Evolutionary conservation across 2,113 vertebrate genomes (phyloP).

Genomic region (Gymnocephalus cernua): DNA sequence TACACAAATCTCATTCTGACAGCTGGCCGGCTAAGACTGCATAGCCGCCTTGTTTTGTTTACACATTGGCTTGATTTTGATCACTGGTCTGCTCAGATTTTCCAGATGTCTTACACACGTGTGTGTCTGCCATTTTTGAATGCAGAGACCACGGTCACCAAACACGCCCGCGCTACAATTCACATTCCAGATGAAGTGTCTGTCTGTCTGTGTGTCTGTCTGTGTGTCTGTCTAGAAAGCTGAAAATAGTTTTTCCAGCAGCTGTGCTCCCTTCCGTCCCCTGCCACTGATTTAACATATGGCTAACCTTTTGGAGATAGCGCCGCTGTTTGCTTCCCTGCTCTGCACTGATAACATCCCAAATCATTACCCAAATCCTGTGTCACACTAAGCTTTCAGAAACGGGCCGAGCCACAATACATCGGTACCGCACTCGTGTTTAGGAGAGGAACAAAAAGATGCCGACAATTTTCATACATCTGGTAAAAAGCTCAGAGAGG

Average conservation of each 20-base stretch:
- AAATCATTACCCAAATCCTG: slow-evolving; percentile 76
- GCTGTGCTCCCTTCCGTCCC: slow-evolving; percentile 69
- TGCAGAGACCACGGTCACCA: not conserved
- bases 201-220: slow-evolving; percentile 7
- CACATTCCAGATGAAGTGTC: not conserved
- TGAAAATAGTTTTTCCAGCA: too few relatives aligned
- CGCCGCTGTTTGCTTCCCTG: slow-evolving; percentile 79
- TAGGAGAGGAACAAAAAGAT: slow-evolving; percentile 32
- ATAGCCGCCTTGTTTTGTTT: slow-evolving; percentile 69
- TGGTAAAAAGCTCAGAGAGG: not conserved
- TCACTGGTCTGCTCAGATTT: slow-evolving; percentile 73
- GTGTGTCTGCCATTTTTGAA: slow-evolving; percentile 46
- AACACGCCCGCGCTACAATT: not conserved
- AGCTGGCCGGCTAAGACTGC: slow-evolving; percentile 67
- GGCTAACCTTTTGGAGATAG: slow-evolving; percentile 84
- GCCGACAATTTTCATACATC: not conserved
- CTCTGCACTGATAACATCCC: slow-evolving; percentile 79
- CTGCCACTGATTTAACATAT: slow-evolving; percentile 83
- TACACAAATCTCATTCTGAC: slow-evolving; percentile 53
- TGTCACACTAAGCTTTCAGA: slow-evolving; percentile 69
- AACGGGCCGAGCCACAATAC: slow-evolving; percentile 48
- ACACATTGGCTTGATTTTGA: slow-evolving; percentile 74
- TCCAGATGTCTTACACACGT: slow-evolving; percentile 76
- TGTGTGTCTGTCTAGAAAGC: not conserved
- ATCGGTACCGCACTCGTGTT: slow-evolving; percentile 37